A percentile compares a stretch with the other conserved stretches of the same genome.
Conservation (phyloP, 1,140 invertebrate species). For the Drosophila tani region DNA sequence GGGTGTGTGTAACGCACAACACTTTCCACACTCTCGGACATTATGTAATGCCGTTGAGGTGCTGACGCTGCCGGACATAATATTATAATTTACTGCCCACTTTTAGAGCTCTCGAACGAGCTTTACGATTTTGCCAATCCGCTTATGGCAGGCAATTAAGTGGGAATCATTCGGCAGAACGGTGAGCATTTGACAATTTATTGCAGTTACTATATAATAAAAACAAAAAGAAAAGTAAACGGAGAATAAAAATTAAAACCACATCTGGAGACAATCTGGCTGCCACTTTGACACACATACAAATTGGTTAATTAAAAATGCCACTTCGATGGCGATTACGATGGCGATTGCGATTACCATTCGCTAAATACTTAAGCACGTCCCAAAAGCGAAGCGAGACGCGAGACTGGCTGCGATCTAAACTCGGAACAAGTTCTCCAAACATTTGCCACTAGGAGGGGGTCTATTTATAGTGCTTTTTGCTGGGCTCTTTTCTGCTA, state of each 20-base stretch:
- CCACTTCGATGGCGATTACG: conserved; percentile 25
- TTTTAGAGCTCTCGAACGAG: conserved; percentile 9
- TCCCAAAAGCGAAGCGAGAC: conserved; percentile 12
- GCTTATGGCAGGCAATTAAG: conserved; percentile 51
- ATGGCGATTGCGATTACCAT: conserved; percentile 31
- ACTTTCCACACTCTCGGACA: conserved; percentile 17
- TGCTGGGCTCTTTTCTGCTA: not conserved
- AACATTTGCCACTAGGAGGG: not conserved
- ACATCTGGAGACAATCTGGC: conserved; percentile 24
- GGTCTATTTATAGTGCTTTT: conserved; percentile 24
- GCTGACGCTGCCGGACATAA: conserved; percentile 22
- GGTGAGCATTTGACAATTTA: conserved; percentile 51
- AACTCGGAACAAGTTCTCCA: conserved; percentile 2
- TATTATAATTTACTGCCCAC: conserved; percentile 34
- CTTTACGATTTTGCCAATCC: conserved; percentile 38
- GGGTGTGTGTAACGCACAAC: not conserved
- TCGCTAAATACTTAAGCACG: conserved; percentile 26
- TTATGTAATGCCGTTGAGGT: conserved; percentile 28
- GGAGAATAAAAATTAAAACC: conserved; percentile 18
- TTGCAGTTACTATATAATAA: conserved; percentile 64
- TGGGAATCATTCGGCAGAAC: conserved; percentile 39
- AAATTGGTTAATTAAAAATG: conserved; percentile 74
- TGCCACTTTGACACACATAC: conserved; percentile 54
- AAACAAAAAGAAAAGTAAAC: conserved; percentile 27
- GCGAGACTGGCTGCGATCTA: not conserved